These are phyloP conservation scores for Patella pellucida DNA, from an alignment of 2,888 invertebrate genomes.

Conservation along the genomic window DNA sequence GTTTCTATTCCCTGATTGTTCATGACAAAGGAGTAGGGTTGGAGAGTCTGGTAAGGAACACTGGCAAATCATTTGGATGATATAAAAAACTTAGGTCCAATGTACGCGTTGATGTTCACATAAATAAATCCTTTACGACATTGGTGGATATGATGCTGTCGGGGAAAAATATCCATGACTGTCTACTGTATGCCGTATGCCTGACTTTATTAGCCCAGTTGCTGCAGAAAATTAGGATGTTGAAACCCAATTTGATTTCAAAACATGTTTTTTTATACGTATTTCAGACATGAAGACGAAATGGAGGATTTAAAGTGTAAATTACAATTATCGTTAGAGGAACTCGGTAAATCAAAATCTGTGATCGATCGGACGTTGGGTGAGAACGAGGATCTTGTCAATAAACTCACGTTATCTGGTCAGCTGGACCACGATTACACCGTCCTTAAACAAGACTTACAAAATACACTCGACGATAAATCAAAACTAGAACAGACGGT, in stretches of 20 bases:
- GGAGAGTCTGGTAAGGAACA: too few species aligned
- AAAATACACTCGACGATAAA: slow-evolving; percentile 17
- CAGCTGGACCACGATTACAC: slow-evolving; percentile 24
- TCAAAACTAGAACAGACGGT: slow-evolving; percentile 13
- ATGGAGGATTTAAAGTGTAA: slow-evolving; percentile 57
- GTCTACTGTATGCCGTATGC: not conserved
- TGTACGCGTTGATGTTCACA: too few species aligned
- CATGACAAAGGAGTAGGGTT: too few species aligned
- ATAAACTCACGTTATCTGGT: slow-evolving; percentile 27
- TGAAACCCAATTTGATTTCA: not conserved
- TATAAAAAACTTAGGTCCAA: too few species aligned
- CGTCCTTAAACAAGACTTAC: slow-evolving; percentile 23
- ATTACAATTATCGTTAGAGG: slow-evolving; percentile 55
- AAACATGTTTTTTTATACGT: not conserved
- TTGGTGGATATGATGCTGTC: too few species aligned
- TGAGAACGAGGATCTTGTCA: slow-evolving; percentile 28
- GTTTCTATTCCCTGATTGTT: too few species aligned
- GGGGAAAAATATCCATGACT: too few species aligned
- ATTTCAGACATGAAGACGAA: slow-evolving; percentile 45
- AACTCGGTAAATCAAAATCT: slow-evolving; percentile 52
- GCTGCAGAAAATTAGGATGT: not conserved
- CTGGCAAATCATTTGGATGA: too few species aligned
- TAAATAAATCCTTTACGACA: too few species aligned
- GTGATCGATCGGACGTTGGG: slow-evolving; percentile 28
- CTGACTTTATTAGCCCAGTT: not conserved